These are phyloP conservation scores for Hemitrygon akajei DNA, from an alignment of 2,797 vertebrate genomes.

Conservation along the genomic window DNA sequence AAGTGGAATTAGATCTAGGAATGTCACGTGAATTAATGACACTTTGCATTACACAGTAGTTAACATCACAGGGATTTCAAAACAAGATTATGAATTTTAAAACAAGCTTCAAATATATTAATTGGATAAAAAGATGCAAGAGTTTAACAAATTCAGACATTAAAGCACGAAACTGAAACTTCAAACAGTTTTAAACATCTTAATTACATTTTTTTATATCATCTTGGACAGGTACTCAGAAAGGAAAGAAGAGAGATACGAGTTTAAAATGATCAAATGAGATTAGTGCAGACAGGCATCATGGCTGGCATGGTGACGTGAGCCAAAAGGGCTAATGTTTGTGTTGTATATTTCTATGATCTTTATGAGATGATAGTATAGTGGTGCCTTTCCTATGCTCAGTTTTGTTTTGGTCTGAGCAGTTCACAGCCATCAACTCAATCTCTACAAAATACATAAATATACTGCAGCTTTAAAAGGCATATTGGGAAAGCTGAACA, in stretches of 20 bases:
- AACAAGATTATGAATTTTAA: neutral
- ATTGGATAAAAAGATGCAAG: neutral
- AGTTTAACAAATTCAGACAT: neutral
- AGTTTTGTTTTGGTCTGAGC: neutral
- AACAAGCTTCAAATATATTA: neutral
- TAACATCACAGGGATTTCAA: neutral
- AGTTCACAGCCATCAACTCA: neutral
- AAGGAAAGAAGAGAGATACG: too few relatives aligned
- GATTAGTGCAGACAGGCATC: too few relatives aligned
- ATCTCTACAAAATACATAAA: neutral
- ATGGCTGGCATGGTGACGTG: too few relatives aligned
- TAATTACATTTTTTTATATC: neutral
- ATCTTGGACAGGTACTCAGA: too few relatives aligned
- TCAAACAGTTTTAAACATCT: neutral
- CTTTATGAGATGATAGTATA: too few relatives aligned
- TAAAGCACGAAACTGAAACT: neutral
- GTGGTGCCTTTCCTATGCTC: neutral
- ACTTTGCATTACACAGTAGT: neutral
- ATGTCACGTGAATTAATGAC: neutral
- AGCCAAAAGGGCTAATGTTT: too few relatives aligned
- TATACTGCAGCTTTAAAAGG: conserved; percentile 22
- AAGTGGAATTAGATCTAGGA: neutral
- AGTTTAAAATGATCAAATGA: too few relatives aligned
- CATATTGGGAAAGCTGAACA: neutral
- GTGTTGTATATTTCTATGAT: too few relatives aligned